Evolutionary conservation across 2,113 vertebrate species (phyloP), one percentile per base, ranked within the genome.

Genomic region (Dunckerocampus dactyliophorus): DNA sequence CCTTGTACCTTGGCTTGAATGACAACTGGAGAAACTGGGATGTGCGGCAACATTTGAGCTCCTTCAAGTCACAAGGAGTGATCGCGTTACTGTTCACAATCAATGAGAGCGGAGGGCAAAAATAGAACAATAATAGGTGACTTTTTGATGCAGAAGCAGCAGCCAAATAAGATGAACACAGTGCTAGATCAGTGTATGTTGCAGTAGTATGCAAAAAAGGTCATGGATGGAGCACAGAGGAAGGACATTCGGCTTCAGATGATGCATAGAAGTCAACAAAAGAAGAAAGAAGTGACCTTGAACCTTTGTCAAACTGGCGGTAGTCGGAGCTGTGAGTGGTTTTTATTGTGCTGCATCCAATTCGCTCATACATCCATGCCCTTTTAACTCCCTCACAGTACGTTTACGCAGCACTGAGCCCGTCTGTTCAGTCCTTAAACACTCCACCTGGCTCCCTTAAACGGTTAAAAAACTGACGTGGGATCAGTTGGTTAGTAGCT

Each of bases 71-170:
- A 52, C 13, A 37, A 49, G 59, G 37, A 45, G 53, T 48, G 69
- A 76, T 79, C 76, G 74, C 71, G 76, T 75, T 59, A 63, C 45
- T 77, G 47, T 21, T n/a, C 45, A n/a, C 53, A 55, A 65, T 46
- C 67, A 63, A 34, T 43, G 48, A 12, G 22, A 39, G 52, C 15
- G 5, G 52, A 66, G 60, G 74, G 62, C 50, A 63, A 67, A 28
- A 65, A 58, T 57, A 49, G 13, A 58, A 46, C 4, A 1, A 14
- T 8, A 10, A 57, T 2, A 37, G 43, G 12, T 21, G 12, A 31
- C 28, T 22, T 24, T 24, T 14, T 15, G 21, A 58, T 17, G 28
- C 10, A 55, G 37, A 31, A 24, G 37, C 37, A n/a, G n/a, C n/a
- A 43, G 39, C 3, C 39, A 14, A 43, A 43, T 43, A 14, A 34